These are phyloP conservation scores for Notocelia uddmanniana DNA, from an alignment of 2,888 invertebrate species.

Conservation along the genomic window DNA sequence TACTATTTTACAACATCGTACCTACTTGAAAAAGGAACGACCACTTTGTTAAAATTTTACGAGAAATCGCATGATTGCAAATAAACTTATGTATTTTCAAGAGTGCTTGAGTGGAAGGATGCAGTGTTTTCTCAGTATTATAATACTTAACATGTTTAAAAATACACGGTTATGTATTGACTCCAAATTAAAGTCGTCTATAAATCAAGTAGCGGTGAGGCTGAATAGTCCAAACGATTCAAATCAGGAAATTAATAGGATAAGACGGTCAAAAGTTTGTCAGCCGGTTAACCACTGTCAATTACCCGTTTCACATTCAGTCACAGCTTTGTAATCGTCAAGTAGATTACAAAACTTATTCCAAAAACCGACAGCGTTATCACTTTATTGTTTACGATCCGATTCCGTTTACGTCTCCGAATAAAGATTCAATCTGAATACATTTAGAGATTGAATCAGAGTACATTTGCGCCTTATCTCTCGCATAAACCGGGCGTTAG, in stretches of 20 bases:
- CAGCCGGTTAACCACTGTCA: no score
- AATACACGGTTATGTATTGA: no score
- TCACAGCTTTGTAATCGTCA: not conserved
- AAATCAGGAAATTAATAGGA: no score
- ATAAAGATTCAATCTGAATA: slow-evolving; percentile 63
- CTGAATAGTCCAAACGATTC: no score
- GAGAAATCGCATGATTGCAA: slow-evolving; percentile 29
- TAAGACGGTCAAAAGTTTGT: no score
- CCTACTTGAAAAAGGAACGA: slow-evolving; percentile 41
- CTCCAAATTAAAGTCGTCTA: no score
- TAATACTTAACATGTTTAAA: no score
- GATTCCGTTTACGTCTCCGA: slow-evolving; percentile 51
- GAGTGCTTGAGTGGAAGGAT: not conserved
- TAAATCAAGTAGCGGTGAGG: no score
- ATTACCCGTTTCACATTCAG: not conserved
- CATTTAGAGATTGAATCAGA: slow-evolving; percentile 52
- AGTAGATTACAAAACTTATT: slow-evolving; percentile 24
- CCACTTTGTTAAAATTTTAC: slow-evolving; percentile 37
- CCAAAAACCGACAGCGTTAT: slow-evolving; percentile 35
- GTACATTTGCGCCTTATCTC: slow-evolving; percentile 77
- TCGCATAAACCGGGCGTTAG: slow-evolving; percentile 76
- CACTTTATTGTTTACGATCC: slow-evolving; percentile 42
- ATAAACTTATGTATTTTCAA: slow-evolving; percentile 16
- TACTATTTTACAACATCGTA: slow-evolving; percentile 67
- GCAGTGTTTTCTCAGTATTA: not conserved